Evolutionary conservation across 2,797 vertebrate genomes (phyloP).

Genomic region (Cynodonichthys magdalenae): DNA sequence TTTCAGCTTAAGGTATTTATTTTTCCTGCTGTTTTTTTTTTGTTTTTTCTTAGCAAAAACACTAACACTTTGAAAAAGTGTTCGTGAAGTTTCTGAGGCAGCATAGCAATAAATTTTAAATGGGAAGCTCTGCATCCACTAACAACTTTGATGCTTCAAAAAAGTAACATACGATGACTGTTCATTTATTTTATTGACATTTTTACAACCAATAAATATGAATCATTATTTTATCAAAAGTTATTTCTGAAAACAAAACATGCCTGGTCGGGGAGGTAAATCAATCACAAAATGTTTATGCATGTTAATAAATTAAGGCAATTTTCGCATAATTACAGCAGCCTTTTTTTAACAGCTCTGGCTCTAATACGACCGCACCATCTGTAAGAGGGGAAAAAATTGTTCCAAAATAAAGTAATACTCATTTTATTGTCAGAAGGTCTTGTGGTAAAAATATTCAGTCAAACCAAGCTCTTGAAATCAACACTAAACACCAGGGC

Average conservation of each 20-base stretch:
- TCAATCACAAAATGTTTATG: too few species aligned
- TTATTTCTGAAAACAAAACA: too few species aligned
- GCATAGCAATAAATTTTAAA: not conserved
- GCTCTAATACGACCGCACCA: not conserved
- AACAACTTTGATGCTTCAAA: not conserved
- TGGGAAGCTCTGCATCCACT: not conserved
- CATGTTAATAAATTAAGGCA: too few species aligned
- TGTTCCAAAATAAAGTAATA: slow-evolving; percentile 1
- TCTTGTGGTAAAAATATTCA: not conserved
- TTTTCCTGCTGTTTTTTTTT: slow-evolving; percentile 30
- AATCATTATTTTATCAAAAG: too few species aligned
- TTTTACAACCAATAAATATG: too few species aligned
- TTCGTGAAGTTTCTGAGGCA: not conserved
- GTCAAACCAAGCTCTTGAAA: too few species aligned
- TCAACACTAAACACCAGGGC: too few species aligned
- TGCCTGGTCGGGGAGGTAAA: too few species aligned
- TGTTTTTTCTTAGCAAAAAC: too few species aligned
- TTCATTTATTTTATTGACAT: not conserved
- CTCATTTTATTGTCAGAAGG: not conserved
- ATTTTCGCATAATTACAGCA: too few species aligned
- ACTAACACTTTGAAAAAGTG: too few species aligned
- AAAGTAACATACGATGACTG: not conserved
- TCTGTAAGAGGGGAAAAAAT: not conserved
- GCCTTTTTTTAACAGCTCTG: not conserved
- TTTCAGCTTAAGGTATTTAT: not conserved